Evolutionary conservation across 2,113 vertebrate genomes (phyloP).

Genomic region (Gnathonemus longibarbis): DNA sequence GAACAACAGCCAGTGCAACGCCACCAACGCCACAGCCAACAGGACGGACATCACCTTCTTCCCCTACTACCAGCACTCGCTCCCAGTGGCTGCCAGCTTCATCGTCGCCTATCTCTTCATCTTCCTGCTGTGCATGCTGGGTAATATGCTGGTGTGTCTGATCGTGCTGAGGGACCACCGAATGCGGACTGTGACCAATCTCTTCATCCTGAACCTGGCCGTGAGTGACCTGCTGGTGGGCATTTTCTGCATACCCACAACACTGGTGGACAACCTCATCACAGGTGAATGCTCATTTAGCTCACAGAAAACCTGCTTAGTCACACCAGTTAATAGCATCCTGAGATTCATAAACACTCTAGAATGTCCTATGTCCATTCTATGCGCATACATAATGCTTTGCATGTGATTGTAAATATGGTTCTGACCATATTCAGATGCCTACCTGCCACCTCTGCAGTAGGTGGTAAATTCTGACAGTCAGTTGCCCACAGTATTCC

Average conservation of each 20-base stretch:
- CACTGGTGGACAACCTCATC: conserved; percentile 70
- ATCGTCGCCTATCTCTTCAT: conserved; percentile 66
- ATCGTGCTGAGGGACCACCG: conserved; percentile 62
- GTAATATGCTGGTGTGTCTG: conserved; percentile 67
- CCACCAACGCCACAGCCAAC: conserved; percentile 16
- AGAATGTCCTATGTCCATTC: neutral
- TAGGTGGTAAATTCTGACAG: too few species aligned
- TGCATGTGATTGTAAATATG: neutral
- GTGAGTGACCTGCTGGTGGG: conserved; percentile 72
- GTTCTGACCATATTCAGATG: neutral
- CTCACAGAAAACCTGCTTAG: neutral
- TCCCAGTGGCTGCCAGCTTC: conserved; percentile 56
- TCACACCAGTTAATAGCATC: neutral
- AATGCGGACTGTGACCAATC: conserved; percentile 71
- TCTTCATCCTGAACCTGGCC: conserved; percentile 73
- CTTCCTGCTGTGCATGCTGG: conserved; percentile 69
- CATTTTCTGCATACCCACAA: conserved; percentile 73
- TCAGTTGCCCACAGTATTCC: neutral
- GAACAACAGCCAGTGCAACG: conserved; percentile 39
- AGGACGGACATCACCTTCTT: conserved; percentile 47
- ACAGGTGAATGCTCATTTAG: conserved; percentile 52
- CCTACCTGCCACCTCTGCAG: neutral
- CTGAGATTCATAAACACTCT: neutral
- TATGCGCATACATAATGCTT: neutral
- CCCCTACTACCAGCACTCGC: conserved; percentile 67